Evolutionary conservation across 1,140 invertebrate species (phyloP), one percentile per base, ranked within the genome.

Genomic region (Procambarus virginalis): DNA sequence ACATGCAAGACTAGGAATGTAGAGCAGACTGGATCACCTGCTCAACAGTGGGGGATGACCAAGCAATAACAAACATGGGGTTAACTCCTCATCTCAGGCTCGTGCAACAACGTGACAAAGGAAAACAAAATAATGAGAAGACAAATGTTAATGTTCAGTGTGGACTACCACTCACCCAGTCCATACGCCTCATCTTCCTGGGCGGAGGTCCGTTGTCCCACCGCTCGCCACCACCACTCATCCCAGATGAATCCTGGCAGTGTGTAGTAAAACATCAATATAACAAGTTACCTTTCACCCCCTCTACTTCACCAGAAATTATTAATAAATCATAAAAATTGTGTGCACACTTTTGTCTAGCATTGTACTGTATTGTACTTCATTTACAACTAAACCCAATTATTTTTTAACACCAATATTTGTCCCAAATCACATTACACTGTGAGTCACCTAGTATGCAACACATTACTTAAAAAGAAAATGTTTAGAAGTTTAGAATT

Each of bases 131-230:
- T 34, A 73, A 73, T 3, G 34, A 1, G 5, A 34, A 6, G 34
- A 48, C 51, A 55, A 8, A 55, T 55, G 34, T 55, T 12, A 8
- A 9, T 55, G 51, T 5, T 9, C 12, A 55, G 12, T 55, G 51
- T 55, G 51, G 51, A 55, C 51, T 55, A 55, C 51, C 51, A 86
- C 84, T 86, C 45, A 86, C 84, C 84, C 84, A 86, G n/a, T 86
- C 84, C 49, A 86, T 76, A 22, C 70, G 84, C 22, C 84, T 86
- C 84, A 86, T 86, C 55, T 86, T 86, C 75, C 84, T 86, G 51
- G 84, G 46, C 2, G 70, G 84, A 34, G 73, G 22, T 2, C 75
- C 84, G 2, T 77, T 17, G 10, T 76, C 48, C 70, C 83, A 70
- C 4, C 34, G 34, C 34, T 48, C 4, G 46, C 73, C 70, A 55